Evolutionary conservation across 2,797 vertebrate species (phyloP), one percentile per base, ranked within the genome.

Genomic region (Botia kubotai): DNA sequence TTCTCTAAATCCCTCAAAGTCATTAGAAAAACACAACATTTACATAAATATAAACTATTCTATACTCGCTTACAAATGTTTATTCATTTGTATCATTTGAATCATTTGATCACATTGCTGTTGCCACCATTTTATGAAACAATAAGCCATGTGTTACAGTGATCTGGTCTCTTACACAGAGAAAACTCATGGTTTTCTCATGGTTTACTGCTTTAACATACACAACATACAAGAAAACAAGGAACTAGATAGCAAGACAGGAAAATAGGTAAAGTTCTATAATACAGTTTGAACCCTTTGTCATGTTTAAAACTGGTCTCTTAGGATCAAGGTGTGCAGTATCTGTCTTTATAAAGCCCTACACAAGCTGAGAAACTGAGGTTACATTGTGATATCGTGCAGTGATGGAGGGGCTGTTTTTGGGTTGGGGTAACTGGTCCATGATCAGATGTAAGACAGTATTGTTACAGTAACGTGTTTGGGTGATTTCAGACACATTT

Each of bases 1-100:
- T 72, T 63, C 23, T 63, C 29, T 39, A 79, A 79, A 63, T 26
- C 26, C 39, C 70, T n/a, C 46, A 36, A 23, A 58, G 57, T 21
- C 8, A 58, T 58, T 58, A 19, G 10, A 23, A 1, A 46, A 46
- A 58, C 10, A 58, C 8, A 26, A 58, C 8, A 26, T 26, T 26
- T 26, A 26, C 23, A 26, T 26, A 26, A 26, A 26, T 26, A 26
- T 26, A 26, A 26, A 26, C 23, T 26, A 23, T 26, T 19, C 13
- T 60, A 60, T 19, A 60, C 19, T 60, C 13, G 23, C 21, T 60
- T 55, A 6, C 6, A 7, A 8, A 57, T 33, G 33, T 33, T 33
- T 58, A 11, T 21, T 58, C 21, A n/a, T n/a, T n/a, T n/a, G n/a
- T n/a, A n/a, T n/a, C n/a, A n/a, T n/a, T n/a, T 4, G 2, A 12